phyloP scores from a whole-genome alignment of 1,140 invertebrate genomes.

The Antheraea pernyi region DNA sequence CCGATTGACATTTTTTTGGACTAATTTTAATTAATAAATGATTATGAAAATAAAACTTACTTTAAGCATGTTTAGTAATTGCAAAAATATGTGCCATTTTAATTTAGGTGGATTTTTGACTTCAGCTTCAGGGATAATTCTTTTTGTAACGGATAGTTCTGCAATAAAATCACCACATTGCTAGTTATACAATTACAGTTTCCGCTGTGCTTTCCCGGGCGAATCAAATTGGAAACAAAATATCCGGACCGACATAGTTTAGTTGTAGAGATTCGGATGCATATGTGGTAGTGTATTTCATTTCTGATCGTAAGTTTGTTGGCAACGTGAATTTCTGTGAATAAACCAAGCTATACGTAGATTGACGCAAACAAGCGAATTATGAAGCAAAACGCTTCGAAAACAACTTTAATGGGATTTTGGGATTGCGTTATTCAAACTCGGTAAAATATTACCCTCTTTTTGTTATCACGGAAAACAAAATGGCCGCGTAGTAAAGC shows the following conservation, averaged over 20 bases:
- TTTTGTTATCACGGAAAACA: constrained; percentile 3
- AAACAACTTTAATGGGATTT: constrained; percentile 5
- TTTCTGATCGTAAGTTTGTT: not conserved
- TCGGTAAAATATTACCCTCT: not conserved
- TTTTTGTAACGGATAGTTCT: not conserved
- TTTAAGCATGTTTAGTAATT: too few relatives aligned
- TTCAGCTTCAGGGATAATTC: too few relatives aligned
- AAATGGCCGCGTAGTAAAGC: not conserved
- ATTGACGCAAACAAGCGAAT: not conserved
- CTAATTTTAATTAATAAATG: too few relatives aligned
- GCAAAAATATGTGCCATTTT: too few relatives aligned
- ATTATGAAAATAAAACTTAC: too few relatives aligned
- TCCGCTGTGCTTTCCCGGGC: not conserved
- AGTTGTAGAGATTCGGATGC: not conserved
- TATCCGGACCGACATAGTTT: not conserved
- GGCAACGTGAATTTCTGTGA: not conserved
- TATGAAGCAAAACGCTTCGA: not conserved
- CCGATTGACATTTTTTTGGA: too few relatives aligned
- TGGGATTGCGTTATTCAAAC: constrained; percentile 2
- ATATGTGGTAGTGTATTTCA: not conserved
- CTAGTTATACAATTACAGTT: not conserved
- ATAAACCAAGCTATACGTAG: not conserved
- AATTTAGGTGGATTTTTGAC: too few relatives aligned
- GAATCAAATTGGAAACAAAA: not conserved
- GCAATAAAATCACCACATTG: too few relatives aligned